phyloP scores from a whole-genome alignment of 2,797 vertebrate species.

The Alcedo quadribrachys region DNA sequence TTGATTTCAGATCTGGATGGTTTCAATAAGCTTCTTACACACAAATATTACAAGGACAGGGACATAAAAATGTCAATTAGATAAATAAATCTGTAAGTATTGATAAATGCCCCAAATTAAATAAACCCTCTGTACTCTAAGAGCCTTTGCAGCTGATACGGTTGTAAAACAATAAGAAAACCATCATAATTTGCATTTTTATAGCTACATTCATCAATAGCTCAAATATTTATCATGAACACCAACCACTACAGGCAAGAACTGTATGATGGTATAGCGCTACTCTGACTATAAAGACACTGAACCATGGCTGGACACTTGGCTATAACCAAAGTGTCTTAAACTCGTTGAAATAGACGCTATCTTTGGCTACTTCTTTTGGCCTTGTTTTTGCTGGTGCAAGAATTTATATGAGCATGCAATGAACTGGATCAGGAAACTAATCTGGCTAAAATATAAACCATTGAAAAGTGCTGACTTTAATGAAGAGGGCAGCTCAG shows the following conservation, averaged over 20 bases:
- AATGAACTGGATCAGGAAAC: conserved; percentile 49
- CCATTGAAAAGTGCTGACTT: conserved; percentile 47
- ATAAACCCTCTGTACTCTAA: conserved; percentile 37
- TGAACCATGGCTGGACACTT: not conserved
- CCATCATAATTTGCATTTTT: conserved; percentile 43
- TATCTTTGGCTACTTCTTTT: not conserved
- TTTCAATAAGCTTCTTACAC: conserved; percentile 48
- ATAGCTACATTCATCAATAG: conserved; percentile 28
- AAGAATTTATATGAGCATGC: conserved; percentile 36
- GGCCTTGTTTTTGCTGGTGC: conserved; percentile 42
- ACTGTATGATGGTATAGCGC: not conserved
- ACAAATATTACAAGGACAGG: conserved; percentile 45
- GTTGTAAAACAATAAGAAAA: conserved; percentile 51
- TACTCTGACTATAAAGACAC: not conserved
- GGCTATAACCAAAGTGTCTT: not conserved
- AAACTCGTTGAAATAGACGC: not conserved
- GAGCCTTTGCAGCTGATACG: conserved; percentile 20
- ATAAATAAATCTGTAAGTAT: conserved; percentile 57
- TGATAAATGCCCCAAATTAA: conserved; percentile 56
- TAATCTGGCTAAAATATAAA: conserved; percentile 46
- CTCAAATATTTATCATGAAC: conserved; percentile 35
- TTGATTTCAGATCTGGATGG: conserved; percentile 55
- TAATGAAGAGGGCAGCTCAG: not conserved
- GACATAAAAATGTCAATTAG: conserved; percentile 48
- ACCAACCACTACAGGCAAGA: not conserved